phyloP scores from a whole-genome alignment of 2,797 vertebrate species.

The Cryptoprocta ferox region DNA sequence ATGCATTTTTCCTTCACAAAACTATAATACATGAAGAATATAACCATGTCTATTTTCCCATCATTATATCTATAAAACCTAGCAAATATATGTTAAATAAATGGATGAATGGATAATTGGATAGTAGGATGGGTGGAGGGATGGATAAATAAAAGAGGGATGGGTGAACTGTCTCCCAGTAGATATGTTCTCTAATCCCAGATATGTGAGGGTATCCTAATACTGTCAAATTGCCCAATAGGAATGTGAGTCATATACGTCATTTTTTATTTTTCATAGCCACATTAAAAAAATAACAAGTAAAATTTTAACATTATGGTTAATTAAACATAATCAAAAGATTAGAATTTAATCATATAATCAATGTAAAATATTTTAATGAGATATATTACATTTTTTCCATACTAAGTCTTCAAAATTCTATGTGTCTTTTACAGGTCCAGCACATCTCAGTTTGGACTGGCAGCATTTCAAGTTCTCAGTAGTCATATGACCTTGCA shows the following conservation, averaged over 20 bases:
- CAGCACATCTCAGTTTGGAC: neutral
- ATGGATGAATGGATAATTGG: neutral
- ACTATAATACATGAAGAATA: neutral
- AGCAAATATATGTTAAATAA: neutral
- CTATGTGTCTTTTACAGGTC: neutral
- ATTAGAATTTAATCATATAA: neutral
- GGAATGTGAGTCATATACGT: neutral
- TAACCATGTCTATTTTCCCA: neutral
- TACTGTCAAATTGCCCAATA: neutral
- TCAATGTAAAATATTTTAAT: constrained; percentile 15
- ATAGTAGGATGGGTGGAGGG: neutral
- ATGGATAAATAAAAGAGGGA: neutral
- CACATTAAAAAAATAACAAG: neutral
- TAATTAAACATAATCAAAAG: neutral
- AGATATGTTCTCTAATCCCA: neutral
- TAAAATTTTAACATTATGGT: neutral
- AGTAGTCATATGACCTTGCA: neutral
- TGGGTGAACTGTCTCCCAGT: neutral
- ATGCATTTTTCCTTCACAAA: neutral
- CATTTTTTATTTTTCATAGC: constrained; percentile 5
- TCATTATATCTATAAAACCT: neutral
- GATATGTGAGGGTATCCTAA: neutral
- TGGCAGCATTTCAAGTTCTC: neutral
- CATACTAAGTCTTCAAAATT: neutral
- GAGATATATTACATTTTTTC: neutral